Evolutionary conservation across 1,140 invertebrate genomes (phyloP).

Genomic region (Euwallacea fornicatus): DNA sequence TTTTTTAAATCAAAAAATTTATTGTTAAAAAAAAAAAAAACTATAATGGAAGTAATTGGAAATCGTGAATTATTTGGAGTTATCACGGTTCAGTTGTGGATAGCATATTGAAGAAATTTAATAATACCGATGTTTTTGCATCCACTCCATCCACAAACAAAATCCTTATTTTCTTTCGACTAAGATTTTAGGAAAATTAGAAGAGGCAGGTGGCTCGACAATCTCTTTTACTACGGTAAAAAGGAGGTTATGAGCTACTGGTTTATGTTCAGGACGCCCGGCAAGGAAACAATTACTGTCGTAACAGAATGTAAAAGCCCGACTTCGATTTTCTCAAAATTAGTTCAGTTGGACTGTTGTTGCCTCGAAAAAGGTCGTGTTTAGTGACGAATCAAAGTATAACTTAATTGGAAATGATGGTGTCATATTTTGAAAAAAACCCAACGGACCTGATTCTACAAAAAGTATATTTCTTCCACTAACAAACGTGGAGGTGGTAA

Average conservation of each 20-base stretch:
- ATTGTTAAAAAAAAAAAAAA: too few species aligned
- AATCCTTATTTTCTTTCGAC: background rate
- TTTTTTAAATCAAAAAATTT: background rate
- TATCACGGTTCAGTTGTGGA: background rate
- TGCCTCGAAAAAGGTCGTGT: background rate
- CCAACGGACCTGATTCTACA: background rate
- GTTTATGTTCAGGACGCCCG: background rate
- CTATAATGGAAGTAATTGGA: background rate
- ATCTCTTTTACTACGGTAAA: background rate
- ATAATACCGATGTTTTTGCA: too few species aligned
- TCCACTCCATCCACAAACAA: background rate
- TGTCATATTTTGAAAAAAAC: background rate
- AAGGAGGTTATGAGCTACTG: background rate
- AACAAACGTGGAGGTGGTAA: background rate
- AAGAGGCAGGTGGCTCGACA: background rate
- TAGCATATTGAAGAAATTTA: too few species aligned
- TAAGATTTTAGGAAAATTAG: conserved; percentile 2
- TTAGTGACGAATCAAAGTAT: background rate
- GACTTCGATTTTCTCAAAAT: background rate
- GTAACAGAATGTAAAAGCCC: background rate
- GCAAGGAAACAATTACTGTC: background rate
- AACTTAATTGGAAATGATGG: background rate
- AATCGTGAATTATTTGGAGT: background rate
- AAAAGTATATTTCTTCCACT: background rate
- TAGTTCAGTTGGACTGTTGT: background rate